Base-by-base conservation (phyloP, 1,140 invertebrate species). In the Drosophila orosa region DNA sequence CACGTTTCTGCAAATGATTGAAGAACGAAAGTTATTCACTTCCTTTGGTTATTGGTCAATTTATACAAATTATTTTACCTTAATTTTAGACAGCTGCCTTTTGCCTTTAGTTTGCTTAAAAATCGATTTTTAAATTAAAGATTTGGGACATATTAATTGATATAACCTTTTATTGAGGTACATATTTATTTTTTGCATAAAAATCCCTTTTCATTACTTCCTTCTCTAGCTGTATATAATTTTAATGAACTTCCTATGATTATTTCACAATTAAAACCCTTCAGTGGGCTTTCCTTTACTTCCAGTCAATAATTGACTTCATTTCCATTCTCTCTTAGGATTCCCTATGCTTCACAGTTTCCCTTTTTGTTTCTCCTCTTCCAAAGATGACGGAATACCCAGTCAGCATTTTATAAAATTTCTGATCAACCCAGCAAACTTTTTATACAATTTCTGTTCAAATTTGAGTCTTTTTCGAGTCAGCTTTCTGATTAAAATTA, bases 1-100 rank as follows among this genome's bases (percentile, higher is more conserved):
- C 33, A 63, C 33, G 44, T 67, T 68, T 50, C 33, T 68, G 19
- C 13, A 31, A 31, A 50, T 66, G 35, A 48, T 54, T 54, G 19
- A 29, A 56, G 35, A 57, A 56, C 24, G 72, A 65, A 75, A 65
- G 61, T 48, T 66, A 33, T 58, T 25, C 50, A 66, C 62, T 67
- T 75, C 69, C 72, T 75, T 76, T 40, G 62, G 59, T 67, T 75
- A 75, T 75, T 37, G 40, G 54, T 52, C 65, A 40, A 58, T 75
- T 75, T 54, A 37, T 24, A 33, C 52, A 50, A 60, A 76, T 83
- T 63, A 81, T 63, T 57, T 72, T 54, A 58, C 33, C 22, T 55
- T 40, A 13, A 59, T 24, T 31, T 62, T n/a, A 9, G 29, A 5
- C 45, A 15, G 22, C 15, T 17, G 25, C n/a, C 3, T 57, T 44